Percentiles rank a stretch among this genome's conserved stretches.
Conservation (phyloP, 1,140 invertebrate genomes). For the Orussus abietinus region DNA sequence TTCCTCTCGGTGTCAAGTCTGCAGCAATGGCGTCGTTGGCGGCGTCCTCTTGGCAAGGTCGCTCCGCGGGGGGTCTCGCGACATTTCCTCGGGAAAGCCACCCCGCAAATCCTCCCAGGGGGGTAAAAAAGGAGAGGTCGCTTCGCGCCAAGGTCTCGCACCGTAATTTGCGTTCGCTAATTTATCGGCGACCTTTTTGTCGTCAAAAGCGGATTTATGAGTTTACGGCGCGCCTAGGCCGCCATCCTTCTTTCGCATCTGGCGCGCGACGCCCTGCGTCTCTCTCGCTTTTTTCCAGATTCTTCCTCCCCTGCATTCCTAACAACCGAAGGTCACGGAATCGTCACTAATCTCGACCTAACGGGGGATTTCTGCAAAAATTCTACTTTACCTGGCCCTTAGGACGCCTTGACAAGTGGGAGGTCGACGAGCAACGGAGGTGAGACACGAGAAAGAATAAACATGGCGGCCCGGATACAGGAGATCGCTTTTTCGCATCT, state of each 20-base stretch:
- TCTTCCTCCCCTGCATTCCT: not conserved
- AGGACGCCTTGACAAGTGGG: no score
- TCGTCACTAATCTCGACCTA: slow-evolving; percentile 17
- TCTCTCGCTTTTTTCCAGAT: no score
- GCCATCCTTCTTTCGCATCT: not conserved
- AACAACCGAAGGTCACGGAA: slow-evolving; percentile 14
- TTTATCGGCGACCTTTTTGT: slow-evolving; percentile 6
- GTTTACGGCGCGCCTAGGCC: slow-evolving; percentile 11
- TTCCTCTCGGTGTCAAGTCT: no score
- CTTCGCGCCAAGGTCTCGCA: slow-evolving; percentile 20
- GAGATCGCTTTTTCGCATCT: no score
- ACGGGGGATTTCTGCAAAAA: slow-evolving; percentile 31
- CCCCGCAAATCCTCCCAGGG: no score
- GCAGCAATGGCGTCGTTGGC: no score
- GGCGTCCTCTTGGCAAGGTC: no score
- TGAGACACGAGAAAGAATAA: no score
- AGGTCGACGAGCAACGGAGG: no score
- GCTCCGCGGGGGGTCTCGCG: no score
- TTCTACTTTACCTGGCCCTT: not conserved
- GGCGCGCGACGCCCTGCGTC: not conserved
- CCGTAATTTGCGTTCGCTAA: slow-evolving; percentile 16
- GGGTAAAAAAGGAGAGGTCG: slow-evolving; percentile 2
- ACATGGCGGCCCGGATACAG: no score
- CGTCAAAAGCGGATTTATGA: slow-evolving; percentile 14
- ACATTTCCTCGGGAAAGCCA: no score